Conservation (phyloP, 2,888 invertebrate genomes). For the Lathronympha strigana region DNA sequence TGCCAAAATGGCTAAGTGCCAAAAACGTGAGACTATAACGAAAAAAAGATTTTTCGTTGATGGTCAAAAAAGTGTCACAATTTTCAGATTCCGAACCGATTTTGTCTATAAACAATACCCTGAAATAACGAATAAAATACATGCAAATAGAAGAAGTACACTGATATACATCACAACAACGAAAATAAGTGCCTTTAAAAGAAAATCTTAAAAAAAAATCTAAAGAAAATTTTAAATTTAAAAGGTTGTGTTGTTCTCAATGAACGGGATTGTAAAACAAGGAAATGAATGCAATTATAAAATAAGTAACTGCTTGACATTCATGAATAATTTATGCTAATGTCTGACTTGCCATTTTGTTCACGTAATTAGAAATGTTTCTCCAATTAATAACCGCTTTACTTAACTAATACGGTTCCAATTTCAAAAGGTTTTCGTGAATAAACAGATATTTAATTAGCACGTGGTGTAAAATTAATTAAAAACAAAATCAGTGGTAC, state of each 20-base stretch:
- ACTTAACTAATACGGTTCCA: slow-evolving; percentile 14
- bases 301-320: slow-evolving; percentile 8
- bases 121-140: no score
- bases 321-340: background rate
- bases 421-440: background rate
- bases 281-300: background rate
- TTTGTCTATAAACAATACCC: no score
- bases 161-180: no score
- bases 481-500: background rate
- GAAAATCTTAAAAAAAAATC: no score
- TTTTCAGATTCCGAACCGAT: no score
- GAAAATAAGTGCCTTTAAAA: no score
- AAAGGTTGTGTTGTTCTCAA: background rate
- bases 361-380: slow-evolving; percentile 12
- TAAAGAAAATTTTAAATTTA: background rate
- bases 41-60: no score
- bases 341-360: background rate
- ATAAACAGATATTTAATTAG: background rate
- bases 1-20: no score
- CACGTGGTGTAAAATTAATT: background rate
- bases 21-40: no score
- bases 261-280: background rate
- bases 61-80: no score
- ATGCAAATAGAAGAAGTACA: no score
- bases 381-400: background rate